These are phyloP conservation scores for Catharus ustulatus DNA, from an alignment of 2,797 vertebrate genomes.

Conservation along the genomic window DNA sequence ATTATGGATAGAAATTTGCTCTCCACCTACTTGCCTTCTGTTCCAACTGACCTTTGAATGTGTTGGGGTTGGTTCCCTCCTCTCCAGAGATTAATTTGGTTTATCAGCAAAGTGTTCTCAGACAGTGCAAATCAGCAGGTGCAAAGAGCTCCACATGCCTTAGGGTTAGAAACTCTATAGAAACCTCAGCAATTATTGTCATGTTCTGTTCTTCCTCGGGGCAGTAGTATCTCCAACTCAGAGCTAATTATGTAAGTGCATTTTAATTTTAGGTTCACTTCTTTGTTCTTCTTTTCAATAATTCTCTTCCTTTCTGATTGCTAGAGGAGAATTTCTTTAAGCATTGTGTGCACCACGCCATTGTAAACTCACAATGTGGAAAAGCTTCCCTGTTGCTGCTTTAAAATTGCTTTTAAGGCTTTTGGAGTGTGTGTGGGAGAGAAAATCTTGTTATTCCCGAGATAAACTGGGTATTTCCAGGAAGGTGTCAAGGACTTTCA, in stretches of 20 bases:
- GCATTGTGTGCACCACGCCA: neutral
- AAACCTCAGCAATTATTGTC: slow-evolving; percentile 12
- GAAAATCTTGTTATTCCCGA: neutral
- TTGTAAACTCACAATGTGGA: neutral
- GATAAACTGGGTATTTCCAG: neutral
- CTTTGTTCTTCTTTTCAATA: neutral
- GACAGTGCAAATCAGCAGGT: neutral
- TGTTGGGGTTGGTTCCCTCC: neutral
- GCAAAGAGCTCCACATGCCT: neutral
- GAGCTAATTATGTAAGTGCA: neutral
- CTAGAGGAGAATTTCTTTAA: neutral
- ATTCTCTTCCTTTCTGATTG: neutral
- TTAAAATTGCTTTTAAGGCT: neutral
- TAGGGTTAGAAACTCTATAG: neutral
- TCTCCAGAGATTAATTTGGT: neutral
- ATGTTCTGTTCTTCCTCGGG: neutral
- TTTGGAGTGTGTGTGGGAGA: neutral
- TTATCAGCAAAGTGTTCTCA: neutral
- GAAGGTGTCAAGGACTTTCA: neutral
- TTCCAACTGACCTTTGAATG: neutral
- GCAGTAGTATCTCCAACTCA: neutral
- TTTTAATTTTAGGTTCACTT: slow-evolving; percentile 30
- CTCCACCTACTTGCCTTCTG: neutral
- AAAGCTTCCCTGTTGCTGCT: neutral
- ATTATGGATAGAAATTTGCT: neutral